These are phyloP conservation scores for Apis dorsata DNA, from an alignment of 1,140 invertebrate species.

Conservation along the genomic window DNA sequence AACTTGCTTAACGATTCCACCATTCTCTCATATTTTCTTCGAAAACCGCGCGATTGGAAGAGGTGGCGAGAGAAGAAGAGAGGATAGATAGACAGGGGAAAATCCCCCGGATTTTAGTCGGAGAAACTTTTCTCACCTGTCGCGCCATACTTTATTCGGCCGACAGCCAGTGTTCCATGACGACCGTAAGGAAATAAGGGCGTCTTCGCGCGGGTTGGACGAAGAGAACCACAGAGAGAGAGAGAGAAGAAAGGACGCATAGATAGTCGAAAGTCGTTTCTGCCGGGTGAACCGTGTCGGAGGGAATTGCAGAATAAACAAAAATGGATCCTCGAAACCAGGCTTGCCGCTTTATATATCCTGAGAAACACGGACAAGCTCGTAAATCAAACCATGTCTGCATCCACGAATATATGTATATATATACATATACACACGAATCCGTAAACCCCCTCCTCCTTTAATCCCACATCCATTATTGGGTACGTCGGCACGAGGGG, in stretches of 20 bases:
- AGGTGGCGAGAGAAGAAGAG: not conserved
- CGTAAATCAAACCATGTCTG: constrained; percentile 67
- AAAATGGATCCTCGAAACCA: constrained; percentile 53
- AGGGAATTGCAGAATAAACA: constrained; percentile 65
- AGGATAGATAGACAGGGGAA: not conserved
- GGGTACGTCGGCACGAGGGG: constrained; percentile 64
- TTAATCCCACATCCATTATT: constrained; percentile 69
- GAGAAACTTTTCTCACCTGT: constrained; percentile 47
- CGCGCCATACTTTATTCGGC: constrained; percentile 52
- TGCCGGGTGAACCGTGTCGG: constrained; percentile 43
- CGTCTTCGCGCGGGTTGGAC: not conserved
- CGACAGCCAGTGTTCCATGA: constrained; percentile 37
- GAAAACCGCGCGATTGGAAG: not conserved
- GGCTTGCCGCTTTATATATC: constrained; percentile 59
- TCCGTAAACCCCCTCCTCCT: constrained; percentile 60
- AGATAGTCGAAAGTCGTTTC: constrained; percentile 55
- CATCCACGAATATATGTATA: not conserved
- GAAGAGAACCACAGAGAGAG: not conserved
- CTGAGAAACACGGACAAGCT: constrained; percentile 61
- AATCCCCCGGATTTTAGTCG: constrained; percentile 24
- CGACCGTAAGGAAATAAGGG: constrained; percentile 53
- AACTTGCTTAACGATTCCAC: not conserved
- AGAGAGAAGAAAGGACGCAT: not conserved
- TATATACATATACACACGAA: constrained; percentile 34
- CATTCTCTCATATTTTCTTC: constrained; percentile 6